A percentile compares a stretch with the other conserved stretches of the same genome.
phyloP scores from a whole-genome alignment of 2,888 invertebrate species.

The Mellilla xanthometata region DNA sequence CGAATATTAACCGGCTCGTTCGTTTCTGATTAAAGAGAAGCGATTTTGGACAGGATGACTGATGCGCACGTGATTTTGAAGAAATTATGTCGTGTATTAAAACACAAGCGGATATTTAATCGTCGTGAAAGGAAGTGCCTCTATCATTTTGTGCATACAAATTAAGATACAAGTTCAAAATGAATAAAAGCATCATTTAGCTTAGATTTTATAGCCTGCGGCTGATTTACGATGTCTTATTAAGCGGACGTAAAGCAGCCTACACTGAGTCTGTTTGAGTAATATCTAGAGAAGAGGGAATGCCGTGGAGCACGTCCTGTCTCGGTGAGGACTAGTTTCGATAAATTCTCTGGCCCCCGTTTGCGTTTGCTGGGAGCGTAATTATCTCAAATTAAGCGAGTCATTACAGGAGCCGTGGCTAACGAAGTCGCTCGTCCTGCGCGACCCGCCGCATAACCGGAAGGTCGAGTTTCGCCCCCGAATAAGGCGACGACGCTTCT shows the following conservation, averaged over 20 bases:
- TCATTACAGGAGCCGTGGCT: slow-evolving; percentile 65
- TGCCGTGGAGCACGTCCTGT: slow-evolving; percentile 42
- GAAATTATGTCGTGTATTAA: slow-evolving; percentile 67
- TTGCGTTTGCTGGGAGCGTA: slow-evolving; percentile 62
- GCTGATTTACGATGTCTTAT: slow-evolving; percentile 59
- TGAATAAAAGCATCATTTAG: slow-evolving; percentile 63
- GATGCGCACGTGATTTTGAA: slow-evolving; percentile 64
- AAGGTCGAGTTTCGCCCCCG: slow-evolving; percentile 70
- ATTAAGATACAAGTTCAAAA: slow-evolving; percentile 61
- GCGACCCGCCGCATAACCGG: slow-evolving; percentile 57
- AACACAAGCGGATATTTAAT: slow-evolving; percentile 73
- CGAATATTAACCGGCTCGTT: slow-evolving; percentile 65
- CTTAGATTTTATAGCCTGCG: slow-evolving; percentile 49
- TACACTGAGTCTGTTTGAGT: slow-evolving; percentile 47
- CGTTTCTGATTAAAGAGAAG: slow-evolving; percentile 71
- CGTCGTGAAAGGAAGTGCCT: slow-evolving; percentile 72
- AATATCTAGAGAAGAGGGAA: slow-evolving; percentile 45
- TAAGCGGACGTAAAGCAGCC: slow-evolving; percentile 52
- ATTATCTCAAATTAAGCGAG: slow-evolving; percentile 77
- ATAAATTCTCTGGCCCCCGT: slow-evolving; percentile 65
- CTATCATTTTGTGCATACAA: slow-evolving; percentile 64
- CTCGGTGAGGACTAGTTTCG: slow-evolving; percentile 44
- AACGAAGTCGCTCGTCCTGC: slow-evolving; percentile 63
- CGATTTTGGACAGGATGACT: slow-evolving; percentile 73
- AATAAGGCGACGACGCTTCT: slow-evolving; percentile 46